Conservation (phyloP, 2,888 invertebrate genomes). For the Platypus cylindrus region DNA sequence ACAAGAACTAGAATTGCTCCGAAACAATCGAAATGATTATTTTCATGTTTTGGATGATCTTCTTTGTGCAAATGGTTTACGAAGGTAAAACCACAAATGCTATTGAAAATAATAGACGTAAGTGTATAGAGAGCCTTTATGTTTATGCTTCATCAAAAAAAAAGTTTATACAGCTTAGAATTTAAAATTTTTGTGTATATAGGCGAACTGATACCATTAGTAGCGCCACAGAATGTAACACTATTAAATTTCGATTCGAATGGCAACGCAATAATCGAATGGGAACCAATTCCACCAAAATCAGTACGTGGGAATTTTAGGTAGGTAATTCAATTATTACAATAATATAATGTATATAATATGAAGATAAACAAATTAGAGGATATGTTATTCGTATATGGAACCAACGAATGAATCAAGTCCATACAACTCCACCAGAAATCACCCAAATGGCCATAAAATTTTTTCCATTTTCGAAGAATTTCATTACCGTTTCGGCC, state of each 20-base stretch:
- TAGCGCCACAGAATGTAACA: conserved; percentile 25
- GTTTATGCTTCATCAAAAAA: no score
- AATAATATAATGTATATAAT: background rate
- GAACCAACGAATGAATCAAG: conserved; percentile 26
- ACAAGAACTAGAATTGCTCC: no score
- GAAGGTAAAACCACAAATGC: no score
- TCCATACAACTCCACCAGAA: conserved; percentile 26
- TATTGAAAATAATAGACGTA: no score
- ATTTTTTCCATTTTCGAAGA: conserved; percentile 28
- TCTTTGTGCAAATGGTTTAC: no score
- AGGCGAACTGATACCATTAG: conserved; percentile 26
- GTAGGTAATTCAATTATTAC: conserved; percentile 3
- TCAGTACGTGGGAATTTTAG: conserved; percentile 26
- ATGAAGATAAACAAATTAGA: no score
- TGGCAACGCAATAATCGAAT: conserved; percentile 23
- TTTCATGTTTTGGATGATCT: no score
- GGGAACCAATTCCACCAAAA: conserved; percentile 22
- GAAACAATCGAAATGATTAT: no score
- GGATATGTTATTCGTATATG: conserved; percentile 27
- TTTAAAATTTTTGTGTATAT: conserved; percentile 4
- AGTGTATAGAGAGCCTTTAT: no score
- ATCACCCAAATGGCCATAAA: conserved; percentile 23
- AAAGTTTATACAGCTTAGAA: no score
- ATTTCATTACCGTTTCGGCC: conserved; percentile 27
- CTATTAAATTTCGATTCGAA: conserved; percentile 22